These are phyloP conservation scores for Drosophila seguyi DNA, from an alignment of 1,140 invertebrate genomes.

Conservation along the genomic window DNA sequence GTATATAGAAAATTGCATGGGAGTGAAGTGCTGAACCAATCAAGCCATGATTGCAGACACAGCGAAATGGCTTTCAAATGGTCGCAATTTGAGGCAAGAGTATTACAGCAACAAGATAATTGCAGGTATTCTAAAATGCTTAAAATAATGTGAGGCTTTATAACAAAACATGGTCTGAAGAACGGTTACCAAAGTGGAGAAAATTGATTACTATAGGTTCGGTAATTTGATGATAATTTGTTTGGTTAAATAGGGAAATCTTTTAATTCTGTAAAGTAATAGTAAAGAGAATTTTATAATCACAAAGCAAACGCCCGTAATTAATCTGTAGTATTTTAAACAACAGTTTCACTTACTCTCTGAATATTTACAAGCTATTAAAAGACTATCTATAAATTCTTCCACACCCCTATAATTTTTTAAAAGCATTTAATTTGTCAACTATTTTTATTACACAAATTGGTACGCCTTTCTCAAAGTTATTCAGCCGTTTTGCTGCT, in stretches of 20 bases:
- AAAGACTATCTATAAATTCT: conserved; percentile 10
- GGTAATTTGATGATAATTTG: neutral
- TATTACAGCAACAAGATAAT: conserved; percentile 26
- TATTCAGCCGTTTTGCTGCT: conserved; percentile 11
- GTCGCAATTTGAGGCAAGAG: conserved; percentile 2
- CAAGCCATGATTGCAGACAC: conserved; percentile 27
- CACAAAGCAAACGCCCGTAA: too few species aligned
- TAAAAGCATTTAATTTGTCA: conserved; percentile 17
- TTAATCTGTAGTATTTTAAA: neutral
- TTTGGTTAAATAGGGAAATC: neutral
- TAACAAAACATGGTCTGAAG: neutral
- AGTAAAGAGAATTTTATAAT: neutral
- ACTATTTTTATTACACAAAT: conserved; percentile 49
- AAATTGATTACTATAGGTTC: neutral
- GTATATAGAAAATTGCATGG: conserved; percentile 28
- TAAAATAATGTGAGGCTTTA: neutral
- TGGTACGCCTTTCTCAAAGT: conserved; percentile 36
- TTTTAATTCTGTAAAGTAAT: neutral
- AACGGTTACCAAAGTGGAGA: neutral
- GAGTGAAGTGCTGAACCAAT: conserved; percentile 25
- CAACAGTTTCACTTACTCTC: neutral
- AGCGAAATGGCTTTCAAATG: conserved; percentile 27
- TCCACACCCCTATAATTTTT: neutral
- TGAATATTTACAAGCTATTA: conserved; percentile 15
- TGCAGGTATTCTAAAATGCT: neutral